Evolutionary conservation across 2,113 vertebrate genomes (phyloP).

Genomic region (Actenoides lindsayi): DNA sequence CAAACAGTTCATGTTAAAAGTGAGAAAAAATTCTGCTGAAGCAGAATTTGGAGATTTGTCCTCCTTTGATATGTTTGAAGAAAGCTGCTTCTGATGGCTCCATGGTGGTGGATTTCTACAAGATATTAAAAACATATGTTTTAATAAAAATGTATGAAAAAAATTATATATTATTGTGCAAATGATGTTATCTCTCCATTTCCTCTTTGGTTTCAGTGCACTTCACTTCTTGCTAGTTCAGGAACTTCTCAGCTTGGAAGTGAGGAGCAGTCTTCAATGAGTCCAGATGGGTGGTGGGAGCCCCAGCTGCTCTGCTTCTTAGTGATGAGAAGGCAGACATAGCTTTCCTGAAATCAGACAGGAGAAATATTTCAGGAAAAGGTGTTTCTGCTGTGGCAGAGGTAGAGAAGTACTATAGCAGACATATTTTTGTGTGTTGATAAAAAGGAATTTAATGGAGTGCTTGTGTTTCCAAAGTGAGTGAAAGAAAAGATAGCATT

Average conservation of each 20-base stretch:
- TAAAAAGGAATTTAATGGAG: neutral
- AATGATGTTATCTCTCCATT: neutral
- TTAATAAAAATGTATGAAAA: slow-evolving; percentile 72
- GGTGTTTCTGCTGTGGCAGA: neutral
- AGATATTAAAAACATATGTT: slow-evolving; percentile 60
- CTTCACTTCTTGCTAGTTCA: neutral
- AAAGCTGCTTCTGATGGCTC: slow-evolving; percentile 22
- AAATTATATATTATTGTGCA: slow-evolving; percentile 6
- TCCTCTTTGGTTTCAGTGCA: neutral
- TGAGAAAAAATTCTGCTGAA: slow-evolving; percentile 19
- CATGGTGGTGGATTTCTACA: slow-evolving; percentile 58
- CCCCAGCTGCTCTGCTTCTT: neutral
- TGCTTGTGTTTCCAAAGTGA: neutral
- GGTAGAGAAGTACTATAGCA: neutral
- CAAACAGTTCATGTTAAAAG: neutral
- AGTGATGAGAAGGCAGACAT: neutral
- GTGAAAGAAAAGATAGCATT: neutral
- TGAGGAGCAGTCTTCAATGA: neutral
- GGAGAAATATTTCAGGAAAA: neutral
- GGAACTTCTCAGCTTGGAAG: neutral
- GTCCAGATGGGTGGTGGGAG: neutral
- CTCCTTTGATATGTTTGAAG: slow-evolving; percentile 37
- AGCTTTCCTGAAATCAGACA: neutral
- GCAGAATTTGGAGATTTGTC: slow-evolving; percentile 8
- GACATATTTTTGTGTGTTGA: neutral